Conservation (phyloP, 1,140 invertebrate genomes). For the Musca domestica region DNA sequence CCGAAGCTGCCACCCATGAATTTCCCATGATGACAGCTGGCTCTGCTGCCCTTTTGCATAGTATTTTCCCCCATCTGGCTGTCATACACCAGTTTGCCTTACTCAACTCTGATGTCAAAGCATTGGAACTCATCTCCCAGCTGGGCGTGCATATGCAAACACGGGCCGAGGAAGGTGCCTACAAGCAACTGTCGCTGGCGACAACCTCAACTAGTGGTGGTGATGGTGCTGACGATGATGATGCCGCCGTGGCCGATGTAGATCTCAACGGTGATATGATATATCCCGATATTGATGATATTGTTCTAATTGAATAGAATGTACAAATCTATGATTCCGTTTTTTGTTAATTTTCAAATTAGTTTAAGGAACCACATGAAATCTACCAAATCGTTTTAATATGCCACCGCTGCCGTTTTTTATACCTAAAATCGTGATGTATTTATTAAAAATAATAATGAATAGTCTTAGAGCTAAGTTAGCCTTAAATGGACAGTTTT, state of each 20-base stretch:
- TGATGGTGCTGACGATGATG: slow-evolving; percentile 10
- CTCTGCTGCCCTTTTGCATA: slow-evolving; percentile 37
- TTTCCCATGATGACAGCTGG: slow-evolving; percentile 36
- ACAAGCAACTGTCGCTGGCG: slow-evolving; percentile 35
- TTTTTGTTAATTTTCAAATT: not conserved
- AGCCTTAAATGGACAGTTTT: not conserved
- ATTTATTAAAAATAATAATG: not conserved
- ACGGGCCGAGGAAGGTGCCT: slow-evolving; percentile 41
- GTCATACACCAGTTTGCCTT: slow-evolving; percentile 49
- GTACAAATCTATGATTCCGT: not conserved
- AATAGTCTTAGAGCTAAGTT: slow-evolving; percentile 1
- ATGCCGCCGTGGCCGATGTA: not conserved
- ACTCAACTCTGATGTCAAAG: slow-evolving; percentile 46
- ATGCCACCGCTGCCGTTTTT: not conserved
- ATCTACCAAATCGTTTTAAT: not conserved
- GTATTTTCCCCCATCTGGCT: slow-evolving; percentile 46
- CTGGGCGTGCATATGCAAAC: slow-evolving; percentile 49
- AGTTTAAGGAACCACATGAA: not conserved
- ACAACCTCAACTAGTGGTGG: not conserved
- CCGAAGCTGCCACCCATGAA: not conserved
- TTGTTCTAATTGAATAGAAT: slow-evolving; percentile 44
- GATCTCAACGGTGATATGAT: slow-evolving; percentile 31
- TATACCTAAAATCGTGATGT: not conserved
- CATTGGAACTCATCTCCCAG: slow-evolving; percentile 47
- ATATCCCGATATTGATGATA: slow-evolving; percentile 48